phyloP scores from a whole-genome alignment of 2,113 vertebrate genomes.

The Climacteris rufus region DNA sequence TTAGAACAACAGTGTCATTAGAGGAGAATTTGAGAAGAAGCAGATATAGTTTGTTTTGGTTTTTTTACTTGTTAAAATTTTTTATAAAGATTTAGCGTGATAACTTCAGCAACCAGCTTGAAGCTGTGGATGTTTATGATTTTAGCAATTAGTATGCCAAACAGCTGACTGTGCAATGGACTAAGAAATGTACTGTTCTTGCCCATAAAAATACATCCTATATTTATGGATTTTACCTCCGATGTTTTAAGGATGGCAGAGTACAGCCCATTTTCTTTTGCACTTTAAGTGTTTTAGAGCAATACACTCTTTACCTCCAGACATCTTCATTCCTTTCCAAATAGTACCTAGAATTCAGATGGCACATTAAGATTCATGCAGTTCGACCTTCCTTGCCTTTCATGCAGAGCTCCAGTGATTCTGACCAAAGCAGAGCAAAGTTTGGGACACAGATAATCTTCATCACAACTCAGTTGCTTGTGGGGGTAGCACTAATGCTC shows the following conservation, averaged over 20 bases:
- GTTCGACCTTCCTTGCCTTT: not conserved
- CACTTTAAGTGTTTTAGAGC: not conserved
- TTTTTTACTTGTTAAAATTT: not conserved
- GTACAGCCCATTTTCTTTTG: not conserved
- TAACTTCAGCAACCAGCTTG: not conserved
- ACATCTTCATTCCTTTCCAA: not conserved
- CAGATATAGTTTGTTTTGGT: not conserved
- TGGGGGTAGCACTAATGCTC: not conserved
- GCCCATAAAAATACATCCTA: not conserved
- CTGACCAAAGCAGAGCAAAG: not conserved
- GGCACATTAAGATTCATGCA: not conserved
- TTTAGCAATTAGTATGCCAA: not conserved
- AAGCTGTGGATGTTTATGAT: slow-evolving; percentile 3
- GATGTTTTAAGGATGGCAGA: not conserved
- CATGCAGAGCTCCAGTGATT: not conserved
- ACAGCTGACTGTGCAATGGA: not conserved
- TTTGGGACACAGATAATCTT: not conserved
- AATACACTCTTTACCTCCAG: not conserved
- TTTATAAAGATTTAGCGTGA: not conserved
- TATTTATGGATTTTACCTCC: not conserved
- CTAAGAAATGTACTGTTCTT: not conserved
- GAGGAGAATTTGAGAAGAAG: slow-evolving; percentile 1
- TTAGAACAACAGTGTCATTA: slow-evolving; percentile 55
- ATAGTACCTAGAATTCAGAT: not conserved
- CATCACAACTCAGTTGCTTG: not conserved